Evolutionary conservation across 1,140 invertebrate species (phyloP).

Genomic region (Drosophila elegans): DNA sequence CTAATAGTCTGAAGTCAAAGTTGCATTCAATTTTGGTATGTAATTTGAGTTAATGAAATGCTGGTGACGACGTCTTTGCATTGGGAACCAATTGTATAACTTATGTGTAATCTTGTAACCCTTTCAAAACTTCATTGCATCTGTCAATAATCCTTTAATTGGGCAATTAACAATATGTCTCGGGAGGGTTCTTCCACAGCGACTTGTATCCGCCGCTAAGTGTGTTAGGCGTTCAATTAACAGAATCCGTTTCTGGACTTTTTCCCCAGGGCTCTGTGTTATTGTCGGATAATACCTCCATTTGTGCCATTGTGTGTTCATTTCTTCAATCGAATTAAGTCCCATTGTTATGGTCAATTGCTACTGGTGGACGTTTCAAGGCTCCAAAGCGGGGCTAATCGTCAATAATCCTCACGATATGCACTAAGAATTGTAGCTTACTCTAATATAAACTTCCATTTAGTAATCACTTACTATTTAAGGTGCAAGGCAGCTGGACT

Average conservation of each 20-base stretch:
- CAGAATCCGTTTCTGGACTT: conserved; percentile 57
- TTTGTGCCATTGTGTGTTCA: conserved; percentile 60
- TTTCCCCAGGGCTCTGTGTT: conserved; percentile 41
- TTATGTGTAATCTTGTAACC: conserved; percentile 30
- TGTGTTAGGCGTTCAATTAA: conserved; percentile 60
- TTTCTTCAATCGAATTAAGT: conserved; percentile 71
- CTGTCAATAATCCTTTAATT: conserved; percentile 49
- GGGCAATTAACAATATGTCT: conserved; percentile 9
- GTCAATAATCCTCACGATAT: conserved; percentile 3
- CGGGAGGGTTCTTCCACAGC: conserved; percentile 14
- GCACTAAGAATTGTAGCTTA: neutral
- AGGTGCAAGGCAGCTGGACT: conserved; percentile 90
- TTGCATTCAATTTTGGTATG: too few relatives aligned
- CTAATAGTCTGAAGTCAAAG: too few relatives aligned
- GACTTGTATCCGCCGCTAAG: conserved; percentile 9
- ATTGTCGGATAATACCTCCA: conserved; percentile 52
- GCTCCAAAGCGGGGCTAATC: conserved; percentile 21
- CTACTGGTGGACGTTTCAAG: conserved; percentile 51
- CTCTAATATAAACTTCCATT: neutral
- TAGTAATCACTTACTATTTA: conserved; percentile 70
- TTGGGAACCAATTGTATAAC: neutral
- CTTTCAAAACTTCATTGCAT: conserved; percentile 13
- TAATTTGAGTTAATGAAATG: neutral
- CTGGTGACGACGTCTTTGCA: neutral
- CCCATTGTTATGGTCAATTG: conserved; percentile 70